Percentiles rank a stretch among this genome's conserved stretches.
Conservation (phyloP, 2,113 vertebrate genomes). For the Callocephalon fimbriatum region DNA sequence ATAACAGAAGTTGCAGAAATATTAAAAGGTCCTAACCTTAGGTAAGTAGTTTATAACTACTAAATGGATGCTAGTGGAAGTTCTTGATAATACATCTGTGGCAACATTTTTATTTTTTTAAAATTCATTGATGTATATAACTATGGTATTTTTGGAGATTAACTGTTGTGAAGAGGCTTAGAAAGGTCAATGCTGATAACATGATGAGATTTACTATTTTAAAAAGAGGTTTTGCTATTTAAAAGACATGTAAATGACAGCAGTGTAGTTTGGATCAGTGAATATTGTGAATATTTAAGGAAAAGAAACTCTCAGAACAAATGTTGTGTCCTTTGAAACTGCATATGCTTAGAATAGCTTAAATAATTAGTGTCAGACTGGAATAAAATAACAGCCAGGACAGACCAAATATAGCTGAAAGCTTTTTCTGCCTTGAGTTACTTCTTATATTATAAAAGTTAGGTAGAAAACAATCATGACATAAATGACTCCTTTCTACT, state of each 20-base stretch:
- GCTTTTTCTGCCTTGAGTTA: neutral
- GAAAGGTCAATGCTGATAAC: neutral
- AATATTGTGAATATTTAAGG: neutral
- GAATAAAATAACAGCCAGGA: neutral
- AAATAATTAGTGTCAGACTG: neutral
- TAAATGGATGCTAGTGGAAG: neutral
- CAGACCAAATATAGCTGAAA: neutral
- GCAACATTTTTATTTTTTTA: neutral
- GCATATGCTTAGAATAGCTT: neutral
- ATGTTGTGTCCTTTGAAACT: neutral
- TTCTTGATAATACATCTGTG: neutral
- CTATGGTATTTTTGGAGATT: neutral
- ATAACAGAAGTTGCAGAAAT: neutral
- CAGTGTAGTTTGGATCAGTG: neutral
- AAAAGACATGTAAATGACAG: neutral
- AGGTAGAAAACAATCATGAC: neutral
- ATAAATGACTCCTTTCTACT: neutral
- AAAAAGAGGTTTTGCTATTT: neutral
- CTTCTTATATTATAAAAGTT: neutral
- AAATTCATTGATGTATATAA: neutral
- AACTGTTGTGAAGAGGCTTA: neutral
- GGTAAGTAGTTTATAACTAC: constrained; percentile 16
- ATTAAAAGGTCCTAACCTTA: neutral
- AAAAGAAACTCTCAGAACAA: neutral
- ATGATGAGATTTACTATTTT: neutral